A percentile compares a stretch with the other conserved stretches of the same genome.
phyloP scores from a whole-genome alignment of 2,888 invertebrate genomes.

The Drosophila bunnanda region DNA sequence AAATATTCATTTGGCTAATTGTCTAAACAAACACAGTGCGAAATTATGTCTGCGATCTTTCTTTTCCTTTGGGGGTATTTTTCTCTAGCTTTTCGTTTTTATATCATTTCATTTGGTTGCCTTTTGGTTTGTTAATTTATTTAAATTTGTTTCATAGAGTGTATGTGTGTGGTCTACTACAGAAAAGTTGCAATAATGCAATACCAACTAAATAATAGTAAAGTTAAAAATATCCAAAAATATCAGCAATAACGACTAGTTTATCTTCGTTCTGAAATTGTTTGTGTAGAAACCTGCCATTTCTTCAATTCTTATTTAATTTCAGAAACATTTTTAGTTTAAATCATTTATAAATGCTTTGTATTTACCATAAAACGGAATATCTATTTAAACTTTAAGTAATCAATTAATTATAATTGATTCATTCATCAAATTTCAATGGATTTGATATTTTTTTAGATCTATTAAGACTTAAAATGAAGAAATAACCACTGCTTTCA shows the following conservation, averaged over 20 bases:
- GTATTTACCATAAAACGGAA: not conserved
- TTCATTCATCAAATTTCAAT: too few species aligned
- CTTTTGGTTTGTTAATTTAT: not conserved
- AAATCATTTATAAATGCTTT: not conserved
- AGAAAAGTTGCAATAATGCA: not conserved
- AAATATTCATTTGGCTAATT: conserved; percentile 43
- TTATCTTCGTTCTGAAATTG: not conserved
- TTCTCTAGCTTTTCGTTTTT: not conserved
- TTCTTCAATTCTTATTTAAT: not conserved
- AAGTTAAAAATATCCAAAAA: not conserved
- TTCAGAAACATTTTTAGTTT: not conserved
- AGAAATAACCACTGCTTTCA: too few species aligned
- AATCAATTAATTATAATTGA: too few species aligned
- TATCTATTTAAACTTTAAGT: not conserved
- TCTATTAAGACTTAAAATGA: too few species aligned
- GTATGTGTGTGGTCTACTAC: not conserved
- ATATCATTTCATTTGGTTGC: not conserved
- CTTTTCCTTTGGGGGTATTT: conserved; percentile 4
- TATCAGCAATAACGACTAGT: not conserved
- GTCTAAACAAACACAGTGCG: conserved; percentile 51
- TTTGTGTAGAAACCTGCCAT: not conserved
- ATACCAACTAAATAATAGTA: not conserved
- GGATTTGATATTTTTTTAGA: too few species aligned
- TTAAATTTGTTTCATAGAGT: not conserved
- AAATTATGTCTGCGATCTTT: conserved; percentile 38